Evolutionary conservation across 2,113 vertebrate species (phyloP).

Genomic region (Cavia porcellus): DNA sequence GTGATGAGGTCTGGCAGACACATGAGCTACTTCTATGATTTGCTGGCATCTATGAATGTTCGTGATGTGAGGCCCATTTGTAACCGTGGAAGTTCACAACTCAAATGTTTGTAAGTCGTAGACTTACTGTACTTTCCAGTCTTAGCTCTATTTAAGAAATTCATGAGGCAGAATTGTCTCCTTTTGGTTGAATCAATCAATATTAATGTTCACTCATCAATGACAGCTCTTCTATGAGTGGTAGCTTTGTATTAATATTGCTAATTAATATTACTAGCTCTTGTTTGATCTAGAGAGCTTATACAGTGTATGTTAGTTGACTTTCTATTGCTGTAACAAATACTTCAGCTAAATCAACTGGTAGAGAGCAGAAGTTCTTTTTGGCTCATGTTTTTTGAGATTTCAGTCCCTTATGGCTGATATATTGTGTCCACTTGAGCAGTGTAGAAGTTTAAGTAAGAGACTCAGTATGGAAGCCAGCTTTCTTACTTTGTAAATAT

Average conservation of each 20-base stretch:
- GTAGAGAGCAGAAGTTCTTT: neutral
- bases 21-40: neutral
- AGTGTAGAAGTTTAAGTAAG: too few species aligned
- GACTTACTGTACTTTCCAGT: neutral
- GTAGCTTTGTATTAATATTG: constrained; percentile 73
- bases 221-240: constrained; percentile 78
- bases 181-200: constrained; percentile 84
- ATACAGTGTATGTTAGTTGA: neutral
- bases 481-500: too few species aligned
- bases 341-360: neutral
- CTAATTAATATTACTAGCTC: constrained; percentile 58
- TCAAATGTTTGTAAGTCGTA: neutral
- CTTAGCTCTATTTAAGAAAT: constrained; percentile 82
- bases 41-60: neutral
- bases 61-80: neutral
- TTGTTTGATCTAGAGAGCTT: constrained; percentile 79
- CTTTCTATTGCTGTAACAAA: neutral
- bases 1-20: neutral
- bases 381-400: neutral
- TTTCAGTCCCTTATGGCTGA: neutral
- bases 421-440: too few species aligned
- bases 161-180: constrained; percentile 81
- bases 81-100: neutral
- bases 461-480: too few species aligned
- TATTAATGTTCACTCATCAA: constrained; percentile 81